Percentiles rank a stretch among this genome's conserved stretches.
phyloP scores from a whole-genome alignment of 2,888 invertebrate genomes.

The Ptilodon capucinus region DNA sequence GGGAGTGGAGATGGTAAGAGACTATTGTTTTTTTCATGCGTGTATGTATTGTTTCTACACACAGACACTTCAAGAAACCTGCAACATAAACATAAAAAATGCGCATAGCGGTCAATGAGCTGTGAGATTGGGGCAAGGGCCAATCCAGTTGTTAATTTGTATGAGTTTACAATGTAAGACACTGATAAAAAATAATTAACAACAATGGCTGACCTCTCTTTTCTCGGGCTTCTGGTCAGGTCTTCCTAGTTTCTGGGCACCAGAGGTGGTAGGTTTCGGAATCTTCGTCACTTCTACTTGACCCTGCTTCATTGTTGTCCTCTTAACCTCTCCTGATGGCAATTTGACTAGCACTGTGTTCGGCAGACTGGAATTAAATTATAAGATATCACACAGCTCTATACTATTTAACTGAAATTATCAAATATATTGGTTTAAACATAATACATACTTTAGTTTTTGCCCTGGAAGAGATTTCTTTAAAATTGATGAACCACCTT shows the following conservation, averaged over 20 bases:
- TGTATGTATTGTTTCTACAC: too few relatives aligned
- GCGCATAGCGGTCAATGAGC: too few relatives aligned
- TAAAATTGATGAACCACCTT: slow-evolving; percentile 84
- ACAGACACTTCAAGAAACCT: too few relatives aligned
- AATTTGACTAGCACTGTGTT: slow-evolving; percentile 76
- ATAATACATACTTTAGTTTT: slow-evolving; percentile 67
- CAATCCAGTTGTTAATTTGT: too few relatives aligned
- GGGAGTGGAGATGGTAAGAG: too few relatives aligned
- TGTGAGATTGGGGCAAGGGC: too few relatives aligned
- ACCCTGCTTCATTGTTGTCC: slow-evolving; percentile 62
- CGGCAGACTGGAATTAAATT: slow-evolving; percentile 69
- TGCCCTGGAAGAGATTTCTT: slow-evolving; percentile 70
- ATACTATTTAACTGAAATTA: neutral
- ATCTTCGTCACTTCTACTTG: slow-evolving; percentile 71
- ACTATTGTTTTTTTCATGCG: too few relatives aligned
- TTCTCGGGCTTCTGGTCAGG: slow-evolving; percentile 62
- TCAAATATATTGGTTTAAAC: slow-evolving; percentile 1
- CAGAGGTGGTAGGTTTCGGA: slow-evolving; percentile 63
- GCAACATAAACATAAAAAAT: too few relatives aligned
- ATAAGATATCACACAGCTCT: neutral
- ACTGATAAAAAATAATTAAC: neutral
- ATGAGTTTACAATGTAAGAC: too few relatives aligned
- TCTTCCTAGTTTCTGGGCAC: slow-evolving; percentile 49
- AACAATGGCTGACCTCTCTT: slow-evolving; percentile 55
- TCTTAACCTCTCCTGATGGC: slow-evolving; percentile 72